Evolutionary conservation across 2,113 vertebrate genomes (phyloP), one percentile per base, ranked within the genome.

Genomic region (Seriola rivoliana): DNA sequence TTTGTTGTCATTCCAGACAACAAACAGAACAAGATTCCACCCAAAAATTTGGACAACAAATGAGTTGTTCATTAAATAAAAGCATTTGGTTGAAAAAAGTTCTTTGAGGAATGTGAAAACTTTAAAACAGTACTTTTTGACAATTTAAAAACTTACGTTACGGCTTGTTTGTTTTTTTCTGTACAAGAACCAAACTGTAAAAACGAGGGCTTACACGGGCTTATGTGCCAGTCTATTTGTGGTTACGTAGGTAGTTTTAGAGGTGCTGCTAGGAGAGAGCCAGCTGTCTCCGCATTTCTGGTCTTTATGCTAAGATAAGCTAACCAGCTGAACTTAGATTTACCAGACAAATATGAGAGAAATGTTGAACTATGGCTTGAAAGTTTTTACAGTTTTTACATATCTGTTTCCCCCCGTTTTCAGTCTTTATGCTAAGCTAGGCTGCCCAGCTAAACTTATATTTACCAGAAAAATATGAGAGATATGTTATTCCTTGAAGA

Each of bases 1-100:
- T 74, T 74, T 82, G 78, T 82, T 82, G 66, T 78, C 55, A 95
- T 92, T 94, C 92, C 89, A 92, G 89, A 93, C 91, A 12, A 63
- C 44, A 88, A 84, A 72, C 75, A 84, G 17, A 82, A 63, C 83
- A 68, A 23, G 34, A 34, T 71, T 34, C 11, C 59, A 78, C 78
- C 60, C 70, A 55, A 75, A 79, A 58, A 23, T 9, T n/a, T 59
- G 48, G 21, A 50, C 12, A 7, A 60, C 11, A 67, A 57, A 54
- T 32, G 0, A 9, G 14, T n/a, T 23, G 1, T 12, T 64, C 0
- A 59, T 63, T 71, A 12, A 54, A 59, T 36, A 8, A 11, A 59
- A 13, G 25, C 11, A 23, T 69, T 40, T 19, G 4, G 23, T 38
- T 42, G 40, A 42, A 0, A 29, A 52, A 11, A 2, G 46, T 19